phyloP scores from a whole-genome alignment of 2,113 vertebrate genomes.

The Tringa solitaria region DNA sequence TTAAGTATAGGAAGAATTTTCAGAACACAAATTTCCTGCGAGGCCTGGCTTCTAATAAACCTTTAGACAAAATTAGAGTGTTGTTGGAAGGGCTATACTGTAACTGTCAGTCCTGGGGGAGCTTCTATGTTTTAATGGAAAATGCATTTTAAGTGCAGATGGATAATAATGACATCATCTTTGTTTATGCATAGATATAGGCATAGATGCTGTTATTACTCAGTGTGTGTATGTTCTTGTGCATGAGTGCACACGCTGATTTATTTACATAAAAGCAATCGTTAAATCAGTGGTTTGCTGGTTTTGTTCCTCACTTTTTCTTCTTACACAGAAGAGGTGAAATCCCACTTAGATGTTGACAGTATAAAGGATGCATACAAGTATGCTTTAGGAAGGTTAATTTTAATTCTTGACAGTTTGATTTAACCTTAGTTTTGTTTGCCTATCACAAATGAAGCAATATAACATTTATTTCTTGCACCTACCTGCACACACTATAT shows the following conservation, averaged over 20 bases:
- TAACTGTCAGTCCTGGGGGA: background rate
- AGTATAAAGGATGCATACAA: background rate
- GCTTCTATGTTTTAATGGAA: background rate
- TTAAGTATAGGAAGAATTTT: background rate
- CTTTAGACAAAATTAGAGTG: background rate
- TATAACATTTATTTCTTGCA: background rate
- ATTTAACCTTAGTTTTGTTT: slow-evolving; percentile 26
- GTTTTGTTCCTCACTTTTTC: background rate
- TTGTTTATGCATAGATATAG: background rate
- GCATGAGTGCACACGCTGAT: background rate
- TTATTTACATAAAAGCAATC: background rate
- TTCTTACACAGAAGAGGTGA: background rate
- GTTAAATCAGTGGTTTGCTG: background rate
- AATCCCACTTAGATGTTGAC: background rate
- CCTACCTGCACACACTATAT: background rate
- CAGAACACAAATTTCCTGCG: background rate
- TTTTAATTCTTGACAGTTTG: slow-evolving; percentile 18
- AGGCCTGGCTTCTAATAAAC: background rate
- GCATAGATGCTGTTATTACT: background rate
- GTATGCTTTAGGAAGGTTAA: background rate
- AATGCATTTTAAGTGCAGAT: background rate
- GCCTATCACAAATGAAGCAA: background rate
- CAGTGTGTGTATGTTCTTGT: background rate
- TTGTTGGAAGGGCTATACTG: background rate
- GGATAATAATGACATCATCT: background rate